Base-by-base conservation (phyloP, 2,797 vertebrate genomes). In the Enteromius treurensis region DNA sequence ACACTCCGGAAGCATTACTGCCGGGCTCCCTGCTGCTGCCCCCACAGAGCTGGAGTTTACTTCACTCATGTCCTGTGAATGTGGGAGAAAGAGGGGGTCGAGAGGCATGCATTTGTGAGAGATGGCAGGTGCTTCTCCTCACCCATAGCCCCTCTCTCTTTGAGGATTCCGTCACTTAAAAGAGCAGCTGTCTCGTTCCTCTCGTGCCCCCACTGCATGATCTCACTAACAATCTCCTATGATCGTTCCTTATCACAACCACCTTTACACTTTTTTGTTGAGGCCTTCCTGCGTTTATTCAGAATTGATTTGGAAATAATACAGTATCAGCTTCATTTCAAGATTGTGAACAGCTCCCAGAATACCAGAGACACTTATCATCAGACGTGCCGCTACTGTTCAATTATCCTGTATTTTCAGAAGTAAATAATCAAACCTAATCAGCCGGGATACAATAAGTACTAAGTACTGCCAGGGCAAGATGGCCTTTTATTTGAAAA, bases 151-250 rank as follows among this genome's bases (percentile, higher is more conserved):
- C 74, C 26, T 26, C 80, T 79, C 67, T 69, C 78, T 86, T 78
- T 62, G 68, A 83, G 84, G 76, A 82, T 82, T 88, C 81, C 73
- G 14, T 60, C 42, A 71, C 75, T 85, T 84, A 87, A 85, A 75
- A 84, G 76, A 87, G 84, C 84, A 88, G 87, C 87, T 87, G 86
- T 84, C 79, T 84, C 79, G 9, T 82, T 70, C 75, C 70, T n/a
- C 34, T 71, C 23, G 5, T 29, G 76, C 69, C 19, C 74, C 32
- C 47, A 60, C 77, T 47, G 58, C 23, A 60, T 60, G 55, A 62
- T 74, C 14, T 21, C 14, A 47, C 40, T 49, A 51, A 51, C 69
- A 51, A 74, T 64, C 29, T 11, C 42, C 5, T 42, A 11, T 73
- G 37, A 58, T 80, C 45, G 65, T 67, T 65, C 45, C 29, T 81